A percentile compares a stretch with the other conserved stretches of the same genome.
Evolutionary conservation across 1,140 invertebrate species (phyloP).

Genomic region (Drosophila prosaltans): DNA sequence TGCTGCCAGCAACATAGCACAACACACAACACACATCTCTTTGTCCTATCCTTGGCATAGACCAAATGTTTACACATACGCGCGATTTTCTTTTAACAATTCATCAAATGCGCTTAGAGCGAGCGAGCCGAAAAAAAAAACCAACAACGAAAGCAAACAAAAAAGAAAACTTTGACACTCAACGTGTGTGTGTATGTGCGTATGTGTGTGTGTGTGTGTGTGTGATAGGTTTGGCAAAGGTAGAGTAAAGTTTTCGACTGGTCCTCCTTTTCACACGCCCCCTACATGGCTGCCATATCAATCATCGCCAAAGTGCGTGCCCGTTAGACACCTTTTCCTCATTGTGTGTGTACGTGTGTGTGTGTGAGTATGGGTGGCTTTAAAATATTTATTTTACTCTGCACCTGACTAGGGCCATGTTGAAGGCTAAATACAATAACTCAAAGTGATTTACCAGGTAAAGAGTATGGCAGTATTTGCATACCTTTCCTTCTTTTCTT

Average conservation of each 20-base stretch:
- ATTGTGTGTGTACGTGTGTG: neutral
- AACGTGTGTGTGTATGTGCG: constrained; percentile 48
- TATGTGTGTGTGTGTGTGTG: neutral
- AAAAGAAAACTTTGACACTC: constrained; percentile 72
- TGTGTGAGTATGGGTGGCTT: constrained; percentile 38
- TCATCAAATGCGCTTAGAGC: constrained; percentile 79
- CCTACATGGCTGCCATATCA: constrained; percentile 59
- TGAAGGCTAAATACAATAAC: constrained; percentile 75
- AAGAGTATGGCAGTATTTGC: constrained; percentile 58
- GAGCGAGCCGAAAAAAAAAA: constrained; percentile 49
- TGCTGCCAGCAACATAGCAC: constrained; percentile 21
- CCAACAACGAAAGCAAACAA: constrained; percentile 10
- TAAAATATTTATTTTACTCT: constrained; percentile 76
- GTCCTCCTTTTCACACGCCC: constrained; percentile 9
- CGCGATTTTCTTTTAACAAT: constrained; percentile 80
- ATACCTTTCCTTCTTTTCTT: constrained; percentile 28
- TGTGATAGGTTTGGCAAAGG: constrained; percentile 7
- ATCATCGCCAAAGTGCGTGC: constrained; percentile 72
- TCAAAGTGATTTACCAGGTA: constrained; percentile 71
- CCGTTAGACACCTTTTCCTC: constrained; percentile 46
- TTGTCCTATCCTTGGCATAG: constrained; percentile 50
- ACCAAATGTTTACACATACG: constrained; percentile 79
- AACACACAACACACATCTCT: constrained; percentile 22
- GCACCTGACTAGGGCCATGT: constrained; percentile 30
- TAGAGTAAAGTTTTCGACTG: constrained; percentile 57